Evolutionary conservation across 2,797 vertebrate genomes (phyloP), one percentile per base, ranked within the genome.

Genomic region (Gambusia yucatana): DNA sequence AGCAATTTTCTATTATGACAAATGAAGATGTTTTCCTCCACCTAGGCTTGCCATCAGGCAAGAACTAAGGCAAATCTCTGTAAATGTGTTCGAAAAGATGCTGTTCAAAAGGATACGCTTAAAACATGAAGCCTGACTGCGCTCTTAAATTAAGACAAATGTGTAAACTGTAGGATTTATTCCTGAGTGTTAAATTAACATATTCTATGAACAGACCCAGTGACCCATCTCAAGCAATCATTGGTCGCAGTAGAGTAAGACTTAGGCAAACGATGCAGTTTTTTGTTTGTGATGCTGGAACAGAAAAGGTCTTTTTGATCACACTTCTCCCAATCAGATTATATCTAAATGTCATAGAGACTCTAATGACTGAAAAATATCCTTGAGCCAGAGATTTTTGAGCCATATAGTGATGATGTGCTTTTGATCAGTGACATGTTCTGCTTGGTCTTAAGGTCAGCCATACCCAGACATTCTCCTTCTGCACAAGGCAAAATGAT

Each of bases 11-110:
- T 67, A 10, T 11, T 39, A 39, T 67, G 36, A 67, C 36, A 41
- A 67, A 41, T 67, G 63, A 67, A 67, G 63, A 65, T 65, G 6
- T 41, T 67, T 41, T 67, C 36, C 41, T 67, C 63, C 36, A 41
- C 39, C 3, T 11, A 41, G 33, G 17, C 63, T 41, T 65, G 63
- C 8, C 22, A 36, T 25, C 63, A 65, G 6, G 20, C 63, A 65
- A 67, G 63, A 67, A 41, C 3, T 2, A 63, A 36, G 30, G 30
- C 59, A 36, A 41, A 67, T 22, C 20, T 41, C 25, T 41, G 9
- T 10, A 11, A 67, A 67, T 67, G 36, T 67, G 17, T 67, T 20
- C 0, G 2, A 67, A 67, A 17, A 41, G 33, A 67, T 67, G 63
- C 30, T 14, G 57, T 33, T 16, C 11, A 61, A 63, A 63, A 63